phyloP scores from a whole-genome alignment of 2,113 vertebrate species.

The Hippocampus guttulatus region DNA sequence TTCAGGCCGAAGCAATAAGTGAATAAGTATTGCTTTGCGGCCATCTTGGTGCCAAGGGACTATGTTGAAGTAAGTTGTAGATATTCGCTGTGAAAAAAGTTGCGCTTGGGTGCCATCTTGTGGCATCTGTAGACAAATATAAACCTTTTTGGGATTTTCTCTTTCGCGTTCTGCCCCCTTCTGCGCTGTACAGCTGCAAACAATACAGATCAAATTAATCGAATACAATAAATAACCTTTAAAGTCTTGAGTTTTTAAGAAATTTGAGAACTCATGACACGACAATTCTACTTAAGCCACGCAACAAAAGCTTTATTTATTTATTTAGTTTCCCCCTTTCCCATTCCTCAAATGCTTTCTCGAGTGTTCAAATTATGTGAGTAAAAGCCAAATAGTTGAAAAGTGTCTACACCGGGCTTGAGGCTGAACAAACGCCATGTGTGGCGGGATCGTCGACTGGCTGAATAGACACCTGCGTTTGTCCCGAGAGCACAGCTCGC shows the following conservation, averaged over 20 bases:
- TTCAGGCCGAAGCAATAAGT: no score
- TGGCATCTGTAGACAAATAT: no score
- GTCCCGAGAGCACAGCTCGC: constrained; percentile 55
- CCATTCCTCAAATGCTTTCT: constrained; percentile 22
- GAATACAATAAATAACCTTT: no score
- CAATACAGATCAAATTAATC: no score
- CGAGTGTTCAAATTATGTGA: constrained; percentile 9
- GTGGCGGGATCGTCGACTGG: constrained; percentile 41
- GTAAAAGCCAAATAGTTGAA: constrained; percentile 49
- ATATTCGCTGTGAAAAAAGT: neutral
- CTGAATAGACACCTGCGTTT: constrained; percentile 52
- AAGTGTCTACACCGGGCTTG: constrained; percentile 50
- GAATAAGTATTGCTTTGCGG: no score
- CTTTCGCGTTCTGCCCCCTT: no score
- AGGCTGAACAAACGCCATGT: constrained; percentile 63
- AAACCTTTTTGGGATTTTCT: no score
- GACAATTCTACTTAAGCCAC: no score
- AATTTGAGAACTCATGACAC: no score
- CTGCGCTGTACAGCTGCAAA: neutral
- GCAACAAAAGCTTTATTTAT: no score
- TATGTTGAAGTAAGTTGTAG: neutral
- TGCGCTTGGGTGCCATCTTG: neutral
- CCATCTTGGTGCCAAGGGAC: neutral
- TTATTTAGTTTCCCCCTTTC: neutral
- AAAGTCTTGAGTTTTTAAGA: no score